Percentiles rank a stretch among this genome's conserved stretches.
These are phyloP conservation scores for Notiomystis cincta DNA, from an alignment of 2,113 vertebrate genomes.

Conservation along the genomic window DNA sequence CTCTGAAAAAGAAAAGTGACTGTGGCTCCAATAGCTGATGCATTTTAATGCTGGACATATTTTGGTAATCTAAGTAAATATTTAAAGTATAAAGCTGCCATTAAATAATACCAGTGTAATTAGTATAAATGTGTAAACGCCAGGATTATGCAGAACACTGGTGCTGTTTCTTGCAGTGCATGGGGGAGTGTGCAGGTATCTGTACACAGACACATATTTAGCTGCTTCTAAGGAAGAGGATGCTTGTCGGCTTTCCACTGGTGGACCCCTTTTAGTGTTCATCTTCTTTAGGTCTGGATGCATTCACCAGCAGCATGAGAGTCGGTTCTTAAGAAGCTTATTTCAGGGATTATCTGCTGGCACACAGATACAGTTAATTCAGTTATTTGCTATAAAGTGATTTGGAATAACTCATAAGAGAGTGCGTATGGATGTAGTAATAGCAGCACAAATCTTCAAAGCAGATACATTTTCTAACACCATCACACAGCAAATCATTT, in stretches of 20 bases:
- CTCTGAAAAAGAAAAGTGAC: not conserved
- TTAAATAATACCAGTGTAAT: not conserved
- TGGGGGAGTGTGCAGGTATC: not conserved
- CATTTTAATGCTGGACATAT: not conserved
- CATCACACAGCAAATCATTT: not conserved
- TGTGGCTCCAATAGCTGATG: not conserved
- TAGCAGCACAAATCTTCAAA: not conserved
- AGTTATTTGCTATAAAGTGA: not conserved
- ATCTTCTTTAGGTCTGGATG: not conserved
- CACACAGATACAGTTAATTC: not conserved
- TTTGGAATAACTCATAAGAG: not conserved
- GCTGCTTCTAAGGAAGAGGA: not conserved
- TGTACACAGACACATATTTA: not conserved
- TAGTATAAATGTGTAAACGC: not conserved
- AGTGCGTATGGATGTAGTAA: not conserved
- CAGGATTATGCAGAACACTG: not conserved
- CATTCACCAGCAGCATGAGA: not conserved
- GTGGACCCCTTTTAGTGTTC: not conserved
- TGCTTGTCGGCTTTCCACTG: not conserved
- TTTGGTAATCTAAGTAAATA: conserved; percentile 19
- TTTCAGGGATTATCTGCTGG: not conserved
- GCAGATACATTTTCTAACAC: not conserved
- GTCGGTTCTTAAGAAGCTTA: not conserved
- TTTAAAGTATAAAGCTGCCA: not conserved
- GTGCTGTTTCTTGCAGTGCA: not conserved